Conservation (phyloP, 2,797 vertebrate species). For the Enteromius mattozi region DNA sequence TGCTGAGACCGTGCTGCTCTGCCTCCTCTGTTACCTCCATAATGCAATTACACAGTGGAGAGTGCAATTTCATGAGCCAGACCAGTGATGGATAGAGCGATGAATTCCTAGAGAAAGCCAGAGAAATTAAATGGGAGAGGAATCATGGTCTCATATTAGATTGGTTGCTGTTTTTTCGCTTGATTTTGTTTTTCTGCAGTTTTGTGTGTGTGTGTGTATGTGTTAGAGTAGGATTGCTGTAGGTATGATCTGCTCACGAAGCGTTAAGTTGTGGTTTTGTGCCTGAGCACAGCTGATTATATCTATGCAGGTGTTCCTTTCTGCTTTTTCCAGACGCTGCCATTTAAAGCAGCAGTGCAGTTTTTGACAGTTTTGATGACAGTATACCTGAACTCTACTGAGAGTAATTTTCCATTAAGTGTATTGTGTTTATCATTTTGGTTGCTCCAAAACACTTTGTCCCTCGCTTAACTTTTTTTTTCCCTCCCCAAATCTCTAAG, state of each 20-base stretch:
- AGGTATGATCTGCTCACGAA: conserved; percentile 45
- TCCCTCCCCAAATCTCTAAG: neutral
- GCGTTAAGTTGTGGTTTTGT: conserved; percentile 54
- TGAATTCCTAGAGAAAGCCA: conserved; percentile 42
- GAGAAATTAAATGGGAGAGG: conserved; percentile 58
- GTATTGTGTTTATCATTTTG: neutral
- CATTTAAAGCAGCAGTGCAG: conserved; percentile 53
- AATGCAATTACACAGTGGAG: conserved; percentile 77
- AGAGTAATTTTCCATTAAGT: conserved; percentile 18
- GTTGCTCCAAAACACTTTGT: neutral
- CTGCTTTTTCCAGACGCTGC: conserved; percentile 52
- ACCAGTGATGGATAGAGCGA: conserved; percentile 51
- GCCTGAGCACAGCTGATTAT: conserved; percentile 52
- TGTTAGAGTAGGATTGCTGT: conserved; percentile 15
- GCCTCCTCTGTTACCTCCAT: conserved; percentile 71
- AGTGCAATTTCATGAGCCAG: conserved; percentile 58
- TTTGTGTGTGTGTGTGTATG: neutral
- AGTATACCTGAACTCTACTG: neutral
- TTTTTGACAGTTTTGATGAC: conserved; percentile 17
- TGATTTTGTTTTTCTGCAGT: neutral
- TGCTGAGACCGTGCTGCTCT: conserved; percentile 63
- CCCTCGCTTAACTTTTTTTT: neutral
- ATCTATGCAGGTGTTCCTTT: conserved; percentile 61
- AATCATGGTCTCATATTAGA: conserved; percentile 41
- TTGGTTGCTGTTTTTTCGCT: conserved; percentile 32